Evolutionary conservation across 2,797 vertebrate genomes (phyloP), one percentile per base, ranked within the genome.

Genomic region (Enteromius mattozi): DNA sequence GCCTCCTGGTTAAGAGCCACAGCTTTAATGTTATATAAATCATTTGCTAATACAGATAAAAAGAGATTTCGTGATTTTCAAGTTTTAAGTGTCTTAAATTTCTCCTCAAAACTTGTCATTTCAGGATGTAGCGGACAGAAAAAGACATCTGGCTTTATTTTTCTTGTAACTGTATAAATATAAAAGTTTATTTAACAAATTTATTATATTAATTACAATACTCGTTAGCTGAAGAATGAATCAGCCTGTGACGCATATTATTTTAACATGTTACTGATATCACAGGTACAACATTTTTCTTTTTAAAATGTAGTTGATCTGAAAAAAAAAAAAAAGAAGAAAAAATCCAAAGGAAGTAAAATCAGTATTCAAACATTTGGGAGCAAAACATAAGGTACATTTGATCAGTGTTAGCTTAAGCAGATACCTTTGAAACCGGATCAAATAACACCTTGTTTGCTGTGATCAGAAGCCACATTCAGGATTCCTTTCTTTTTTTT

Each of bases 391-490:
- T 40, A 59, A 65, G 84, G 83, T 70, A 80, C 71, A 85, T 86
- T 88, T 89, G 87, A 90, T 90, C 89, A 90, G 85, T 86, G 89
- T 88, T 86, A 61, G 85, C 87, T 88, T 86, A 88, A 86, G 82
- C 74, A 78, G 61, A 59, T 83, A 83, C 79, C 87, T 91, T 92
- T 91, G 89, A 91, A 89, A 87, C 71, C 9, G 83, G 86, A 91
- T 89, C 88, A 91, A 90, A 91, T 85, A 77, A 79, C 84, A 54
- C 75, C 91, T 88, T 89, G 90, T 90, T 90, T 89, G 84, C 80
- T 83, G 78, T 89, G 89, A 90, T 92, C 87, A 89, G 80, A 91
- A 65, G 75, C 85, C 78, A 83, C 80, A 49, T 65, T 85, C 78
- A 69, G 77, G 90, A 86, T 89, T 83, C 63, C 87, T 86, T 87